These are phyloP conservation scores for Campylorhamphus procurvoides DNA, from an alignment of 2,113 vertebrate species.

Conservation along the genomic window DNA sequence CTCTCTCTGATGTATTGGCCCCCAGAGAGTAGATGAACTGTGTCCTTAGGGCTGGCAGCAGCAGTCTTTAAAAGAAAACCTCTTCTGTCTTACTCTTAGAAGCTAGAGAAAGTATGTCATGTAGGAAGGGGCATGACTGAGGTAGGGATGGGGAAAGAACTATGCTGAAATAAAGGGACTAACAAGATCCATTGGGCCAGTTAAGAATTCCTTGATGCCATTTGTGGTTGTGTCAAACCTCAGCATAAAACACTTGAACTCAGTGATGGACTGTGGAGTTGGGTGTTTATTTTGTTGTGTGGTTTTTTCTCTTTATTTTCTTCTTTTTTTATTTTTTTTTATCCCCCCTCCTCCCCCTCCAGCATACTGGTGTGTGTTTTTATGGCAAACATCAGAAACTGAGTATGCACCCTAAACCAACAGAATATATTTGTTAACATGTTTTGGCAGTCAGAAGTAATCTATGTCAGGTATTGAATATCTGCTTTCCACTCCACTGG, in stretches of 20 bases:
- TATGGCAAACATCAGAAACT: not conserved
- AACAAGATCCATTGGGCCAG: not conserved
- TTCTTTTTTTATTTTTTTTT: too few relatives aligned
- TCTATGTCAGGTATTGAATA: conserved; percentile 21
- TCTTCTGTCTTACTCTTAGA: not conserved
- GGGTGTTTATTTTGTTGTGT: rapidly evolving
- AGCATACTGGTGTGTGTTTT: not conserved
- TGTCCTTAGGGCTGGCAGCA: not conserved
- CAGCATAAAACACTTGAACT: not conserved
- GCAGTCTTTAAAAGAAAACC: not conserved
- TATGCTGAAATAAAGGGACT: not conserved
- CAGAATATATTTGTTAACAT: not conserved
- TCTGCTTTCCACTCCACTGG: conserved; percentile 39
- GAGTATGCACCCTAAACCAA: not conserved
- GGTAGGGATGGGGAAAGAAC: not conserved
- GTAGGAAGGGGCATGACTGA: not conserved
- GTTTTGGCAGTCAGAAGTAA: conserved; percentile 2
- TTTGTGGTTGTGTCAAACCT: not conserved
- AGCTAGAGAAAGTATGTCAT: not conserved
- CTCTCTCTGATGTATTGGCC: not conserved
- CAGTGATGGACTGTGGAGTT: not conserved
- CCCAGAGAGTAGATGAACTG: not conserved
- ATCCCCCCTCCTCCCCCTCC: too few relatives aligned
- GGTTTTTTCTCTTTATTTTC: not conserved
- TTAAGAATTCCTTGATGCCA: not conserved